phyloP scores from a whole-genome alignment of 2,113 vertebrate species.

The Camarhynchus parvulus region DNA sequence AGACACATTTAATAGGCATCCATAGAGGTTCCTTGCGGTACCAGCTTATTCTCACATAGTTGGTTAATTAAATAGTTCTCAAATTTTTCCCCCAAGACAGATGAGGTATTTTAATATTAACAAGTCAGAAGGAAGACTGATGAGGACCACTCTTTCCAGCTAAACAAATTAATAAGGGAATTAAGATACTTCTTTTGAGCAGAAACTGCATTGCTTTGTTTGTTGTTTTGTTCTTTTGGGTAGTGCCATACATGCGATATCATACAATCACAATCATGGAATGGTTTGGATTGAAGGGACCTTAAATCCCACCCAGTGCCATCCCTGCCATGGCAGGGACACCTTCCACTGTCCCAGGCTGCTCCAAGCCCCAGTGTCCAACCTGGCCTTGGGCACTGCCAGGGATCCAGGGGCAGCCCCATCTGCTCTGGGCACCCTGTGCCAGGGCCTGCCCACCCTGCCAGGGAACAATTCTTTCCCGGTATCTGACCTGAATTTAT shows the following conservation, averaged over 20 bases:
- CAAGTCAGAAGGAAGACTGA: not conserved
- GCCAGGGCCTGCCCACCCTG: not conserved
- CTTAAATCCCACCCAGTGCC: rapidly evolving
- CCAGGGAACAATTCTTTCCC: not conserved
- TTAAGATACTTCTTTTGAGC: not conserved
- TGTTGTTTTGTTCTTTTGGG: not conserved
- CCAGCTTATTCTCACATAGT: slow-evolving; percentile 37
- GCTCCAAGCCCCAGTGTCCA: not conserved
- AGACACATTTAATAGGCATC: slow-evolving; percentile 44
- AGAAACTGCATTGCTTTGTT: not conserved
- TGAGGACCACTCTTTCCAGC: not conserved
- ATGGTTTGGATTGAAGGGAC: not conserved
- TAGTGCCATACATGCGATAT: not conserved
- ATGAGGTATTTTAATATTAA: slow-evolving; percentile 54
- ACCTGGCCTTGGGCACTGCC: not conserved
- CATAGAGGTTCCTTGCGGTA: not conserved
- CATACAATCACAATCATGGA: not conserved
- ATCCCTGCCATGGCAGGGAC: not conserved
- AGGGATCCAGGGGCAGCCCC: not conserved
- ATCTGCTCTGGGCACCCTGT: not conserved
- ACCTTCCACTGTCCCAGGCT: not conserved
- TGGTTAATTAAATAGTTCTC: slow-evolving; percentile 64
- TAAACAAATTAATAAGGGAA: not conserved
- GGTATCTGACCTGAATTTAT: not conserved
- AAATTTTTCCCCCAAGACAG: slow-evolving; percentile 34